A percentile compares a stretch with the other conserved stretches of the same genome.
These are phyloP conservation scores for Colaptes auratus DNA, from an alignment of 2,113 vertebrate species.

Conservation along the genomic window DNA sequence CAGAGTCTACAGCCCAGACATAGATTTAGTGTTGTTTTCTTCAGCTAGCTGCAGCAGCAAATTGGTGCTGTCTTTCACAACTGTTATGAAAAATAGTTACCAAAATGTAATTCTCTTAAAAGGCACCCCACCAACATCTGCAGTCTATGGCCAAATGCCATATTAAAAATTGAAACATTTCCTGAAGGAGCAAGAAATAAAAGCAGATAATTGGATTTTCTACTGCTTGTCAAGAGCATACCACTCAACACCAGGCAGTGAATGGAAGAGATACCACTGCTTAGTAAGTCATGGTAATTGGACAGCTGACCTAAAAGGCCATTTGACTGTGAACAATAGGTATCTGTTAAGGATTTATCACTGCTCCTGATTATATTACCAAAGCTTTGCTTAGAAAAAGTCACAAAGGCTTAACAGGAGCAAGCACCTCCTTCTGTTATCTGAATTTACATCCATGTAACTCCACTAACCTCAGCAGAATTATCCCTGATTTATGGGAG, in stretches of 20 bases:
- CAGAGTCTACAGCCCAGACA: neutral
- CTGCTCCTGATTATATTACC: neutral
- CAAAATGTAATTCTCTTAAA: neutral
- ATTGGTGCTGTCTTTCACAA: slow-evolving; percentile 13
- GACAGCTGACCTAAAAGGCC: slow-evolving; percentile 29
- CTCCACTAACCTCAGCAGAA: neutral
- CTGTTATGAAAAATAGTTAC: neutral
- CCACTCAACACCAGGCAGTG: neutral
- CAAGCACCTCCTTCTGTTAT: neutral
- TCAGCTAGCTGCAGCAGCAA: neutral
- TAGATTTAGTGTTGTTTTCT: neutral
- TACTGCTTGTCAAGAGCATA: slow-evolving; percentile 15
- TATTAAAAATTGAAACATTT: slow-evolving; percentile 22
- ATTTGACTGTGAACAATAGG: slow-evolving; percentile 21
- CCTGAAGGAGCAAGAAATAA: neutral
- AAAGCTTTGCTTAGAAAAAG: neutral
- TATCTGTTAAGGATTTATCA: slow-evolving; percentile 24
- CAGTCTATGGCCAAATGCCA: neutral
- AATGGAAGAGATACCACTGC: neutral
- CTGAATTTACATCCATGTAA: neutral
- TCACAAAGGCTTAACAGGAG: neutral
- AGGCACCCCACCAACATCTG: neutral
- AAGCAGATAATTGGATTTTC: slow-evolving; percentile 14
- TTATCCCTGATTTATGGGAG: neutral
- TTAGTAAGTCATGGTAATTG: slow-evolving; percentile 18